Percentiles rank a stretch among this genome's conserved stretches.
These are phyloP conservation scores for Aptenodytes patagonicus DNA, from an alignment of 2,113 vertebrate genomes.

Conservation along the genomic window DNA sequence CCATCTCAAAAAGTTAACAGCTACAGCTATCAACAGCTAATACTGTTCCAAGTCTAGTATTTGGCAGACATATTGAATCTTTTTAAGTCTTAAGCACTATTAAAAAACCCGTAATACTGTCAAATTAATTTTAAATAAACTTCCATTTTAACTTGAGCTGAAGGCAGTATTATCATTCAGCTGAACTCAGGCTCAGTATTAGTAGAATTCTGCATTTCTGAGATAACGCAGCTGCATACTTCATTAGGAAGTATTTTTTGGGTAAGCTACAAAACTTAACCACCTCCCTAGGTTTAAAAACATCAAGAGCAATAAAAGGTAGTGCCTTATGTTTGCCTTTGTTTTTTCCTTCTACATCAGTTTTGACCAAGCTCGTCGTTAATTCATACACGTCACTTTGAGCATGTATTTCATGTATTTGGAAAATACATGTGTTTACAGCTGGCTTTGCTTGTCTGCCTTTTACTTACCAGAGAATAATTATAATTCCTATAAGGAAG, in stretches of 20 bases:
- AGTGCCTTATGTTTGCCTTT: too few relatives aligned
- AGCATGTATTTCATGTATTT: neutral
- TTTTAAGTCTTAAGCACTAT: too few relatives aligned
- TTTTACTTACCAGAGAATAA: slow-evolving; percentile 86
- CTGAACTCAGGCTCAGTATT: neutral
- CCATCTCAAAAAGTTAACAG: neutral
- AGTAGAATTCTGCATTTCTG: neutral
- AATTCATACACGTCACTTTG: neutral
- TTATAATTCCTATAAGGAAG: slow-evolving; percentile 89
- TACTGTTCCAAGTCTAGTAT: neutral
- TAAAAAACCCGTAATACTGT: too few relatives aligned
- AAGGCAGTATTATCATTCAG: neutral
- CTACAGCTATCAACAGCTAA: neutral
- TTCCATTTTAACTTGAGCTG: neutral
- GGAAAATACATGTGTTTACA: neutral
- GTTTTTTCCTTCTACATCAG: neutral
- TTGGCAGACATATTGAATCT: neutral
- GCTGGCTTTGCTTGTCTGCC: neutral
- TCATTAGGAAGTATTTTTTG: neutral
- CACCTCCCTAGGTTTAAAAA: neutral
- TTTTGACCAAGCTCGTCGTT: neutral
- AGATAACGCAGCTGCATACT: neutral
- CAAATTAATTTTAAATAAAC: neutral
- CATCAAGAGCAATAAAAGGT: neutral
- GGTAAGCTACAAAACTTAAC: neutral